These are phyloP conservation scores for Tragelaphus strepsiceros DNA, from an alignment of 2,113 vertebrate genomes.

Conservation along the genomic window DNA sequence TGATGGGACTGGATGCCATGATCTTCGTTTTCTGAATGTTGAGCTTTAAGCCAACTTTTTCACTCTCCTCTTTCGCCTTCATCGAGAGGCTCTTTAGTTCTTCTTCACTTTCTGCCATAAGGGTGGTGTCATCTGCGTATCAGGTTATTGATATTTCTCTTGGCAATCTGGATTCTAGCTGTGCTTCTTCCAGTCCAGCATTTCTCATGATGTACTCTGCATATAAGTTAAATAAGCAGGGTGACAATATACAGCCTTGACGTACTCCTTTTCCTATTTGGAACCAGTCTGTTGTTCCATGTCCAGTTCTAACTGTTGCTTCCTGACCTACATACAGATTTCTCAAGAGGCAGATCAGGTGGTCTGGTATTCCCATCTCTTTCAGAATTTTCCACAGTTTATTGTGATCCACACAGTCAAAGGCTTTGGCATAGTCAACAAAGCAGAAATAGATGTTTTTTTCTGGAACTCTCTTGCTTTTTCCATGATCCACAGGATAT, in stretches of 20 bases:
- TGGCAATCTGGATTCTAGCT: not conserved
- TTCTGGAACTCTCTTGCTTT: not conserved
- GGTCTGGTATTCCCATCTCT: not conserved
- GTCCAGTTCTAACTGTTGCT: not conserved
- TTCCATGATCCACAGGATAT: rapidly evolving
- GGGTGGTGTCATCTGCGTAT: not conserved
- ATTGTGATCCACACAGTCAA: not conserved
- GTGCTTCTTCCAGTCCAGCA: not conserved
- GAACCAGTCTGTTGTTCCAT: not conserved
- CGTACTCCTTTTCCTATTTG: rapidly evolving
- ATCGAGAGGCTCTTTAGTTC: not conserved
- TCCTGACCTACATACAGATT: not conserved
- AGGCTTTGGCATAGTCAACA: not conserved
- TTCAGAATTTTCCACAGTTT: not conserved
- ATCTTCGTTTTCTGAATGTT: not conserved
- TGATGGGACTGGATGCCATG: not conserved
- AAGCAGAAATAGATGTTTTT: not conserved
- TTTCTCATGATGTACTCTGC: not conserved
- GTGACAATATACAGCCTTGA: not conserved
- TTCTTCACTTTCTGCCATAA: not conserved
- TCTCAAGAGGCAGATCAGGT: not conserved
- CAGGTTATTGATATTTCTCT: not conserved
- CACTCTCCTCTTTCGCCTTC: not conserved
- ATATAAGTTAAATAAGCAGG: not conserved
- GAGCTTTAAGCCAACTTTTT: not conserved